Base-by-base conservation (phyloP, 2,888 invertebrate genomes). In the Tipula lateralis region DNA sequence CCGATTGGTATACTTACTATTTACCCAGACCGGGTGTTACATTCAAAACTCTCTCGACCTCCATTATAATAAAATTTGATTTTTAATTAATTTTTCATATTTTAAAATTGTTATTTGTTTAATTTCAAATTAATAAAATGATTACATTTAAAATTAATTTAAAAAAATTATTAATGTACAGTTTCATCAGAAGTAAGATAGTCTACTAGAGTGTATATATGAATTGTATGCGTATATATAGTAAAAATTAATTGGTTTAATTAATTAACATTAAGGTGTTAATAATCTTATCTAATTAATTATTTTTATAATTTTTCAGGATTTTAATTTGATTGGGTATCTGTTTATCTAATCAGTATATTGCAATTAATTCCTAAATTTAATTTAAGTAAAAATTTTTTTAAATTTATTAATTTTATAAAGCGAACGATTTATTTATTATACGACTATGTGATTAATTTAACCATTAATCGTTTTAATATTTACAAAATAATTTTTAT, bases 301-400 rank as follows among this genome's bases (percentile, higher is more conserved):
- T 24, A 66, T 24, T 66, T 44, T 66, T 16, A n/a, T 16, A 16
- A 50, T 16, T 50, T 50, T 50, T 50, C 2, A n/a, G 9, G 34
- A 16, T 44, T 50, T 50, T 50, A 12, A 39, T 39, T 39, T 36
- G n/a, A n/a, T 39, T 39, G 3, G 13, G 2, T 13, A n/a, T 39
- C 13, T 13, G 39, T 50, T 36, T 36, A 5, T 16, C 44, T 50
- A 16, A n/a, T 16, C 16, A 24, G 66, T 66, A 66, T 12, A 66
- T 66, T 66, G 66, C 66, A 66, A 24, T 19, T 19, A 12, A 4
- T 66, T 66, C 66, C 24, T 66, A 66, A 66, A 24, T 24, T 66
- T 66, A 66, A 66, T 66, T 66, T 66, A 66, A 66, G 66, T 66
- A 66, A 66, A 66, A 66, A 66, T 66, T 19, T 66, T 66, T 66